Base-by-base conservation (phyloP, 2,888 invertebrate species). In the Drosophila austrosaltans region DNA sequence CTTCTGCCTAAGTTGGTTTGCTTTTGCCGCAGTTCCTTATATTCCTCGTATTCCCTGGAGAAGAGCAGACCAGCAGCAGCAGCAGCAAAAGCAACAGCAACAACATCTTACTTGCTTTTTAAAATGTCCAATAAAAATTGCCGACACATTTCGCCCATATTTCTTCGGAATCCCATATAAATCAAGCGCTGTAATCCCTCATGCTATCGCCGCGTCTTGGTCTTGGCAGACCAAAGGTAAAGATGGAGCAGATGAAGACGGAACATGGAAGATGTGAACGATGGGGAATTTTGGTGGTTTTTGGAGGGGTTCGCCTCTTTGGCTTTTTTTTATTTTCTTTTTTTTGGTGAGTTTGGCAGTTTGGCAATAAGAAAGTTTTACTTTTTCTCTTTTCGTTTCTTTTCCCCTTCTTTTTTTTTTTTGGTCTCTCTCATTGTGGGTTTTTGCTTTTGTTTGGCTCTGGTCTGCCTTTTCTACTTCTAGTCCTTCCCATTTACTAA, bases 51-150 rank as follows among this genome's bases (percentile, higher is more conserved):
- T 86, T 85, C 83, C 89, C 80, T 87, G 87, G 89, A 88, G 82
- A 78, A 74, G 70, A 32, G 48, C 32, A 69, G 59, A 40, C 56
- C 22, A 56, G 48, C 39, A 59, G 61, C 48, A 48, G 25, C 20
- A 22, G 22, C 20, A 48, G 40, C 75, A 66, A 65, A 66, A 71
- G 63, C 66, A 70, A 63, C 66, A 66, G 64, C 64, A 72, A 72
- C 63, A 75, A 72, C 77, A 71, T 92, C 92, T 92, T 92, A 92
- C 90, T 92, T 83, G 90, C 92, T 91, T 92, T 92, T 92, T 91
- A 92, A 92, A 92, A 92, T 92, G 93, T 92, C 92, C 92, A 92
- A 92, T 92, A 92, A 92, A 92, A 92, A 92, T 92, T 92, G 92
- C 93, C 92, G 92, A 92, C 92, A 92, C 92, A 92, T 92, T 92